Evolutionary conservation across 2,113 vertebrate species (phyloP), one percentile per base, ranked within the genome.

Genomic region (Atrichornis clamosus): DNA sequence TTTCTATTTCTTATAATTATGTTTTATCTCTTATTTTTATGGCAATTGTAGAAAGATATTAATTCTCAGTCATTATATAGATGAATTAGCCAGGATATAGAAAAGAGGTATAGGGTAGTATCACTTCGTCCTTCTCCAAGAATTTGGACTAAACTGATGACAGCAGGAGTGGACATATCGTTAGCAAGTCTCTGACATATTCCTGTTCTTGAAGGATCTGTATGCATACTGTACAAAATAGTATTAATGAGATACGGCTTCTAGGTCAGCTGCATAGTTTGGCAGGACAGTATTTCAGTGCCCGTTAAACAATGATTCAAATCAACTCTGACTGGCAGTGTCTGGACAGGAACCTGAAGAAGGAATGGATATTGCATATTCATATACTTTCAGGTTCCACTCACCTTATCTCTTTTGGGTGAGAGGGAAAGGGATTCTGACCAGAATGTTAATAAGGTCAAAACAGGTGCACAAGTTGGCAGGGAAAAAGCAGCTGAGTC

Each of bases 201-300:
- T 85, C 24, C 22, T 80, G 18, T 77, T 94, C 70, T 93, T 88
- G 59, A 85, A 93, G 63, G 42, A 53, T 50, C 42, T 91, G 55
- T 73, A 27, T 50, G 91, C 41, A 24, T 72, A 55, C 33, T 42
- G 7, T 33, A 74, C 68, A 84, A 84, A 90, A 26, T 26, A 30
- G 15, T 78, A 30, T 60, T 95, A 80, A 96, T 90, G 86, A 81
- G 47, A 44, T 84, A 32, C 70, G 79, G 52, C 80, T 96, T 92
- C 72, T 86, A 75, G 79, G 39, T 86, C 90, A 86, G 44, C 62
- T 69, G 30, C 68, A 72, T 58, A 44, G 35, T 75, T 95, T 86
- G 68, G 52, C 80, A 78, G 24, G 74, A 63, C 22, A 39, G 10
- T 67, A 67, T 86, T 92, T 93, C 79, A 79, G 44, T 70, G 53